A percentile compares a stretch with the other conserved stretches of the same genome.
Evolutionary conservation across 2,797 vertebrate species (phyloP).

Genomic region (Phaenicophaeus curvirostris): DNA sequence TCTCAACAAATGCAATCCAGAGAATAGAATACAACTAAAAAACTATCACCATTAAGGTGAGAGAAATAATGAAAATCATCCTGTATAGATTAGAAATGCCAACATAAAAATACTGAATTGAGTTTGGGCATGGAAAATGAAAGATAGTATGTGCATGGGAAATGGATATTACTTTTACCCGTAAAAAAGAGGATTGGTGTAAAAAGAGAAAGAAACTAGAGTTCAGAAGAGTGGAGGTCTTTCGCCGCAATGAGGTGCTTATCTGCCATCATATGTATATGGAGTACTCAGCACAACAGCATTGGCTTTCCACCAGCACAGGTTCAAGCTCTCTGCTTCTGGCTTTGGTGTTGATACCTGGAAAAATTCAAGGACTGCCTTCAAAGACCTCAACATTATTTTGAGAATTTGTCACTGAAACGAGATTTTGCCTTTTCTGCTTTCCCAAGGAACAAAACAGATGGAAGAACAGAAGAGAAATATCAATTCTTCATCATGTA

Average conservation of each 20-base stretch:
- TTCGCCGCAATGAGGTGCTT: not conserved
- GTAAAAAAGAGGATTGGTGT: not conserved
- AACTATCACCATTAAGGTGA: not conserved
- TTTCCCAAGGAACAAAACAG: conserved; percentile 7
- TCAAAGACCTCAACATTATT: not conserved
- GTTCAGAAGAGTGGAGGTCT: not conserved
- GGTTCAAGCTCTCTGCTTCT: not conserved
- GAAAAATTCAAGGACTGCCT: not conserved
- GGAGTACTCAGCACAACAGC: not conserved
- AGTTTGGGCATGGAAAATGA: not conserved
- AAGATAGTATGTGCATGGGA: not conserved
- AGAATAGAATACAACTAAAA: not conserved
- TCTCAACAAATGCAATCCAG: not conserved
- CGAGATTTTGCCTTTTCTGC: not conserved
- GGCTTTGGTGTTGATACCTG: not conserved
- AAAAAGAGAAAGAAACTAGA: not conserved
- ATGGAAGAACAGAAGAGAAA: conserved; percentile 22
- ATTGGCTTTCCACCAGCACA: not conserved
- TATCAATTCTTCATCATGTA: not conserved
- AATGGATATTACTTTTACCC: not conserved
- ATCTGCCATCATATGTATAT: rapidly evolving
- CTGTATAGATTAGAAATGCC: not conserved
- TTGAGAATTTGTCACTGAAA: not conserved
- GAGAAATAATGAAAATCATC: conserved; percentile 4
- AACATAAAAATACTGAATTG: not conserved